Evolutionary conservation across 1,140 invertebrate genomes (phyloP).

Genomic region (Zophobas morio): DNA sequence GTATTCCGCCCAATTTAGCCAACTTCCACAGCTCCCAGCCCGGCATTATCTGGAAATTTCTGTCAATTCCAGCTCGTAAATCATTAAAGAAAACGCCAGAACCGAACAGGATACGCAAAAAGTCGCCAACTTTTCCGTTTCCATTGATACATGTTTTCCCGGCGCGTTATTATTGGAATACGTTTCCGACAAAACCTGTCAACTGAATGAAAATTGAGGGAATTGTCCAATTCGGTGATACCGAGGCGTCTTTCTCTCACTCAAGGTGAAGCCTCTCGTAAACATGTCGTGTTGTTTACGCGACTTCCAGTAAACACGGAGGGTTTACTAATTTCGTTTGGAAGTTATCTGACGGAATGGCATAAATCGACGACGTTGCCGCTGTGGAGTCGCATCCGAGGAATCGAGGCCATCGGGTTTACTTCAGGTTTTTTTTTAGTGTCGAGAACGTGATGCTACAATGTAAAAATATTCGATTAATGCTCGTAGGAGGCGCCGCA

Average conservation of each 20-base stretch:
- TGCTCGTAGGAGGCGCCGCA: conserved; percentile 25
- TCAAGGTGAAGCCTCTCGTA: conserved; percentile 33
- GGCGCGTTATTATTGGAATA: background rate
- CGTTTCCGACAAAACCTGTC: background rate
- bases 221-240: conserved; percentile 1
- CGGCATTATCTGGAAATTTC: no score
- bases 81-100: no score
- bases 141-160: background rate
- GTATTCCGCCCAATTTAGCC: no score
- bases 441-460: conserved; percentile 34
- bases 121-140: conserved; percentile 2
- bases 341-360: conserved; percentile 2
- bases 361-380: conserved; percentile 11
- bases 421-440: conserved; percentile 30
- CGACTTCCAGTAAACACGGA: conserved; percentile 18
- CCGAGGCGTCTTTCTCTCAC: background rate
- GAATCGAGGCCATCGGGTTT: conserved; percentile 36
- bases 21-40: no score
- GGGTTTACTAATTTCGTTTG: conserved; percentile 26
- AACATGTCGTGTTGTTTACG: conserved; percentile 38
- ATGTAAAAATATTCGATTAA: conserved; percentile 40
- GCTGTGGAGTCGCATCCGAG: background rate
- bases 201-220: background rate
- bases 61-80: no score
- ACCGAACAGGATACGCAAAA: background rate